Evolutionary conservation across 1,140 invertebrate genomes (phyloP), one percentile per base, ranked within the genome.

Genomic region (Elymnias hypermnestra): DNA sequence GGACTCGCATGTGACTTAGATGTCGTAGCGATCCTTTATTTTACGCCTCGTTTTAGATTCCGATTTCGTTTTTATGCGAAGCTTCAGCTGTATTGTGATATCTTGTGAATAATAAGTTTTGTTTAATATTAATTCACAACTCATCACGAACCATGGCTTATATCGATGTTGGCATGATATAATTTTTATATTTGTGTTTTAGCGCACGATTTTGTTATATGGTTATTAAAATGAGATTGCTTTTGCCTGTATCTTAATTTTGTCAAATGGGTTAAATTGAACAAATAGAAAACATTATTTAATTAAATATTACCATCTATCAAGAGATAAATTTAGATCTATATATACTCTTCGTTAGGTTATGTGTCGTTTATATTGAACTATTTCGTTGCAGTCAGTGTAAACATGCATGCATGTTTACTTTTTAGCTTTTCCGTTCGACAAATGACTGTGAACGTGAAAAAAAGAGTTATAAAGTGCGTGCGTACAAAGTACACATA

Each of bases 1-100:
- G 65, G 79, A 54, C 65, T 54, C 62, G 74, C 76, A 81, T 81
- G 76, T 47, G 21, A 47, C 25, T 33, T 68, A 59, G 51, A 60
- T 69, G 59, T 67, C 63, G 53, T 63, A 33, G 33, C 52, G 37
- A 49, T 60, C 43, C 48, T 47, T 57, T 49, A n/a, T n/a, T 53
- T 57, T 53, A 46, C 46, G 54, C 50, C 53, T 53, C 19, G 10
- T 23, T 49, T 42, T 56, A 51, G 47, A 50, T 41, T 35, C 35
- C 36, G 17, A 36, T 49, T 49, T 49, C 29, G 22, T 28, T 45
- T 41, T 19, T 41, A 41, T 15, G 29, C 17, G 13, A 8, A 33
- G 29, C 22, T 45, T 41, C 38, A 40, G 28, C 17, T 23, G 52
- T 26, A 62, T 65, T 54, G 64, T 73, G 59, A 61, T 65, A 46